phyloP scores from a whole-genome alignment of 2,113 vertebrate genomes.

The Chaenogobius annularis region DNA sequence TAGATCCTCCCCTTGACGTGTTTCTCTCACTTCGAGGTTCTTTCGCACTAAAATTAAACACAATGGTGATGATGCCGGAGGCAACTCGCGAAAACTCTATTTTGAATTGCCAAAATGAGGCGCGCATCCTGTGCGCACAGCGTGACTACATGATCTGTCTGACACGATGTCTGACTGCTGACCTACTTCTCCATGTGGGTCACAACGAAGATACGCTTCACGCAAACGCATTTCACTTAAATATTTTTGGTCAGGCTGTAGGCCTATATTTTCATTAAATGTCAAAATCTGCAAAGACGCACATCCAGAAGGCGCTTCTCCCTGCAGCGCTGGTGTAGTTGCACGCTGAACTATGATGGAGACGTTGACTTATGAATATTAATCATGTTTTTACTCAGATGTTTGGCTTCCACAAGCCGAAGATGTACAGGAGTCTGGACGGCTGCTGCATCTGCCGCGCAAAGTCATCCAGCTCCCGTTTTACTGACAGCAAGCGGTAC shows the following conservation, averaged over 20 bases:
- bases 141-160: conserved; percentile 73
- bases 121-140: conserved; percentile 56
- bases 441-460: conserved; percentile 99
- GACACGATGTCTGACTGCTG: conserved; percentile 73
- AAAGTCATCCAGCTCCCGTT: conserved; percentile 97
- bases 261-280: background rate
- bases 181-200: conserved; percentile 76
- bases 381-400: conserved; percentile 72
- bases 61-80: background rate
- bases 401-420: conserved; percentile 99
- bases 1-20: background rate
- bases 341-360: background rate
- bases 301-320: background rate
- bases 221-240: conserved; percentile 10
- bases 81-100: conserved; percentile 32
- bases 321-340: background rate
- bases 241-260: background rate
- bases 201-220: conserved; percentile 47
- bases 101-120: conserved; percentile 42
- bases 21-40: background rate
- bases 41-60: background rate
- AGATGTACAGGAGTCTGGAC: conserved; percentile 98
- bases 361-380: background rate
- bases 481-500: conserved; percentile 98
- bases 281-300: background rate